Conservation (phyloP, 2,888 invertebrate genomes). For the Eupithecia dodoneata region DNA sequence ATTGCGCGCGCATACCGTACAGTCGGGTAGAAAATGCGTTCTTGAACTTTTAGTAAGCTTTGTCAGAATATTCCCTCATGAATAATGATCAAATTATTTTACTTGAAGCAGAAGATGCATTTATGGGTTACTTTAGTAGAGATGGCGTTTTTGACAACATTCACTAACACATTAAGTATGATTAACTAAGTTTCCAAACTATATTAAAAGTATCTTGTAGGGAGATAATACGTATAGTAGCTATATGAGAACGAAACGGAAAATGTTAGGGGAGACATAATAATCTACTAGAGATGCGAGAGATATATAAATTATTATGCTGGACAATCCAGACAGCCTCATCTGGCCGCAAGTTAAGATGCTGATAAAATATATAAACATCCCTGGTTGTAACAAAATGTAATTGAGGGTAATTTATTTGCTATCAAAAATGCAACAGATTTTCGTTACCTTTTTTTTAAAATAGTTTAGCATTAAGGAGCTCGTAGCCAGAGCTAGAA, state of each 20-base stretch:
- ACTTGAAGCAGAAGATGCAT: not conserved
- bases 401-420: not conserved
- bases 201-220: too few relatives aligned
- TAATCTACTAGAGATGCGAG: not conserved
- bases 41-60: constrained; percentile 7
- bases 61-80: not conserved
- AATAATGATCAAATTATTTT: not conserved
- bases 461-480: not conserved
- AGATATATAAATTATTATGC: not conserved
- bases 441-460: not conserved
- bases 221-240: too few relatives aligned
- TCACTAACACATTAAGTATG: too few relatives aligned
- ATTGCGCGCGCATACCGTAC: constrained; percentile 61
- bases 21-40: constrained; percentile 28
- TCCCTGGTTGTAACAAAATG: not conserved
- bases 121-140: not conserved
- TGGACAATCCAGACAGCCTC: too few relatives aligned
- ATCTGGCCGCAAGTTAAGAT: too few relatives aligned
- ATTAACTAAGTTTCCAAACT: too few relatives aligned
- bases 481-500: too few relatives aligned
- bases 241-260: too few relatives aligned
- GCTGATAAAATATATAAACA: not conserved
- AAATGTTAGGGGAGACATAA: not conserved
- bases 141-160: not conserved
- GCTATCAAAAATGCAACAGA: not conserved